Base-by-base conservation (phyloP, 2,888 invertebrate species). In the Hypercompe scribonia region DNA sequence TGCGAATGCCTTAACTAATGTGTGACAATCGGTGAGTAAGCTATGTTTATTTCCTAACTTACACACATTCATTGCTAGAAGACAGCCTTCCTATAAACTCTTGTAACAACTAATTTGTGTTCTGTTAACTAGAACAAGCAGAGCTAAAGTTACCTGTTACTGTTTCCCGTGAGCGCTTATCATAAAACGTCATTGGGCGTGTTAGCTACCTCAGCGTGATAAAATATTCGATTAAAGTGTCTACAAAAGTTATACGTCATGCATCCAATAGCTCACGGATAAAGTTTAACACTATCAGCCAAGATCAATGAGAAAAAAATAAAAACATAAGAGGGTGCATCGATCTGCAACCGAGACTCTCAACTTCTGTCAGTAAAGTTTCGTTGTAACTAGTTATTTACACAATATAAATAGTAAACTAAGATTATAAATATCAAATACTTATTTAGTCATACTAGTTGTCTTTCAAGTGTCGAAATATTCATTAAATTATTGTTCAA, bases 201-300 rank as follows among this genome's bases (percentile, higher is more conserved):
- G 31, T 28, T 31, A 31, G 15, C 61, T 31, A 61, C 61, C 31
- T 61, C 18, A 61, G n/a, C 61, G 3, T 61, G 31, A 31, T 28
- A 61, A 61, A 61, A 28, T 28, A 58, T 58, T 61, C 61, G 18
- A 31, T 61, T 13, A 15, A 61, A 31, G 61, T 2, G n/a, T 50
- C 31, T 31, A 24, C 67, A 69, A 76, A 82, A 80, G 66, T 75
- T 24, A 33, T 33, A 8, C 42, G n/a, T 63, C 63, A 63, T 31
- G 11, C 76, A 82, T 34, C 87, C 86, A 87, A 87, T 88, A 88
- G 84, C 77, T 70, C 79, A 76, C 8, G 31, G 31, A 54, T 81
- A 76, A 74, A 71, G 86, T 81, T 82, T 84, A 85, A 70, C 71
- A 79, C 76, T 86, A 81, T 84, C 83, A 73, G 75, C 74, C 77